Base-by-base conservation (phyloP, 37 sponge, comb jelly and placozoan species). In the Cliona cf. orientalis region DNA sequence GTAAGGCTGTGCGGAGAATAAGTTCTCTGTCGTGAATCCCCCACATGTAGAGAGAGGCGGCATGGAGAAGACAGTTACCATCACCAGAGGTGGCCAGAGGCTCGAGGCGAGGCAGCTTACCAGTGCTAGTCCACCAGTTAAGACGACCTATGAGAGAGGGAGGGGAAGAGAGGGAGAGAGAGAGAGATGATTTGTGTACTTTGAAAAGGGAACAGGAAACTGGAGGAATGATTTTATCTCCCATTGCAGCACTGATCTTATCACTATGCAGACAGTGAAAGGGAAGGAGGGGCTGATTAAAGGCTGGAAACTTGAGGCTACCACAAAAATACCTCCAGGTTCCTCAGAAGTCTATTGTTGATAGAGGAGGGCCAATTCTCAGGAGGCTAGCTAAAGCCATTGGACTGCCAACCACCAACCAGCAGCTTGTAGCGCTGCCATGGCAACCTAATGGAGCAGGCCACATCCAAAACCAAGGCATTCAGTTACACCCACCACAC, bases 41-140 rank as follows among this genome's bases (percentile, higher is more conserved):
- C 91, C 93, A 95, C 84, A 97, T 92, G 58, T 88, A 94, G 66
- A 95, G 87, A 14, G 93, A 92, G 34, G 93, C 98, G 40, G 98
- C 98, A 76, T 97, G 98, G 5, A 97, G 80, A 33, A 97, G 86
- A 66, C 98, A 97, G 82, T 97, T 97, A 3, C 98, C 98, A 72
- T 97, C 98, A 33, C 98, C 98, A 5, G 86, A 82, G 17, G 98
- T 97, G 32, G 83, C 83, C 56, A 97, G 76, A 2, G 98, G 98
- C 26, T 80, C 84, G 37, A 96, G 82, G 1, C 66, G 64, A 22
- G 91, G 84, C 25, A 77, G 75, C 37, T 87, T 76, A 5, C 96
- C 90, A 33, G 84, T 79, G 2, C 62, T 46, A 0, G 86, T 63
- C 92, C 96, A 96, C 96, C 96, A 96, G 76, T 96, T 96, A 2